A percentile compares a stretch with the other conserved stretches of the same genome.
Evolutionary conservation across 2,797 vertebrate species (phyloP).

Genomic region (Mormyrus proboscirostris): DNA sequence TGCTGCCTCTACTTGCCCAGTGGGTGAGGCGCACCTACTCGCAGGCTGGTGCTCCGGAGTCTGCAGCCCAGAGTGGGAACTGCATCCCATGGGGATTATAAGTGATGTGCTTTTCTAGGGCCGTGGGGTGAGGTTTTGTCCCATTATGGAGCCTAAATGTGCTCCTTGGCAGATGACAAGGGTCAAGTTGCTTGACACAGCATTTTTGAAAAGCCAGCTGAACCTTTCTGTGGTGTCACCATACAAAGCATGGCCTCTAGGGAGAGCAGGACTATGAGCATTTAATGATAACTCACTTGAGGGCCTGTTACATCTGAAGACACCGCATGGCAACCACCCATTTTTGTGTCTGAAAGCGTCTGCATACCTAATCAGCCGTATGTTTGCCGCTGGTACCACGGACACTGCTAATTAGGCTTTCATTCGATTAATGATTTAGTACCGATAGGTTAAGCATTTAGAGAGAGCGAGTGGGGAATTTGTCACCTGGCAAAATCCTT

Average conservation of each 20-base stretch:
- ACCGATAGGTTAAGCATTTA: constrained; percentile 59
- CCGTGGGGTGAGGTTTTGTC: background rate
- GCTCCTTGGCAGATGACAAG: background rate
- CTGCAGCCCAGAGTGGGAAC: background rate
- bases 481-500: constrained; percentile 63
- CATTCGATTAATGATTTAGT: constrained; percentile 62
- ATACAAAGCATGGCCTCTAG: background rate
- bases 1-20: background rate
- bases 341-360: constrained; percentile 34
- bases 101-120: background rate
- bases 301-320: background rate
- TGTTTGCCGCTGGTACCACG: constrained; percentile 61
- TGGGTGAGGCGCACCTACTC: background rate
- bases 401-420: constrained; percentile 68
- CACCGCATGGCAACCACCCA: background rate
- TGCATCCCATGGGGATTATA: background rate
- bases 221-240: background rate
- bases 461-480: constrained; percentile 60
- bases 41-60: background rate
- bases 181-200: background rate
- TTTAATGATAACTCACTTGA: background rate
- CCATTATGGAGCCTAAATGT: background rate
- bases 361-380: constrained; percentile 61
- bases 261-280: background rate
- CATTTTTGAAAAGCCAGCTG: background rate